A percentile compares a stretch with the other conserved stretches of the same genome.
These are phyloP conservation scores for Eupithecia pulchellata DNA, from an alignment of 2,888 invertebrate genomes.

Conservation along the genomic window DNA sequence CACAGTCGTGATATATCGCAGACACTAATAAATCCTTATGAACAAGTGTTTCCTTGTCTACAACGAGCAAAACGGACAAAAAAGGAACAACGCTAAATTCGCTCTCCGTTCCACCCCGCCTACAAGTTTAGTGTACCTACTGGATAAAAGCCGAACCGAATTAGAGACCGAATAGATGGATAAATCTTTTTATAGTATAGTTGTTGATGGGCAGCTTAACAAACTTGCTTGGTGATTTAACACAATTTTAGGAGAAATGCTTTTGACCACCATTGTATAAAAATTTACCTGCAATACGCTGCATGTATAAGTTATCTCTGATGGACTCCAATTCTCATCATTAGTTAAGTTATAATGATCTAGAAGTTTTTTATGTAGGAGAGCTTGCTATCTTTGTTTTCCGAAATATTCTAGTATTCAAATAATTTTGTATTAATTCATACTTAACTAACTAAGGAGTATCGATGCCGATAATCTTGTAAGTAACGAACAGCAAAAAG, in stretches of 20 bases:
- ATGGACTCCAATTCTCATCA: not conserved
- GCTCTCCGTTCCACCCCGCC: constrained; percentile 1
- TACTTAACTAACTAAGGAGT: not conserved
- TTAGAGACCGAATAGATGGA: not conserved
- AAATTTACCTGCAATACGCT: not conserved
- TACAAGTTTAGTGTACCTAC: constrained; percentile 4
- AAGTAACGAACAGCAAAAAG: not conserved
- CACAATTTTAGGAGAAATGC: not conserved
- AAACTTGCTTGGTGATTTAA: not conserved
- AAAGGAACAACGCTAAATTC: not conserved
- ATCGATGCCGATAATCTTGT: not conserved
- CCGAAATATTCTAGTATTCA: not conserved
- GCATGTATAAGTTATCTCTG: not conserved
- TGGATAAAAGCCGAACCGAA: constrained; percentile 10
- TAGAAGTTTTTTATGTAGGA: not conserved
- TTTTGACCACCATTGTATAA: too few relatives aligned
- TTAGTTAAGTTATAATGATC: not conserved
- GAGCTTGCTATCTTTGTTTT: not conserved
- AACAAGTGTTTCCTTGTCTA: not conserved
- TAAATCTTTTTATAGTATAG: constrained; percentile 4
- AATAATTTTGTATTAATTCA: not conserved
- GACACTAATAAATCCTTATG: not conserved
- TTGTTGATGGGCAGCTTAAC: not conserved
- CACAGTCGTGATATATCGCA: not conserved
- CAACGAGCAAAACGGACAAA: not conserved